These are phyloP conservation scores for Synergus umbraculus DNA, from an alignment of 2,888 invertebrate species.

Conservation along the genomic window DNA sequence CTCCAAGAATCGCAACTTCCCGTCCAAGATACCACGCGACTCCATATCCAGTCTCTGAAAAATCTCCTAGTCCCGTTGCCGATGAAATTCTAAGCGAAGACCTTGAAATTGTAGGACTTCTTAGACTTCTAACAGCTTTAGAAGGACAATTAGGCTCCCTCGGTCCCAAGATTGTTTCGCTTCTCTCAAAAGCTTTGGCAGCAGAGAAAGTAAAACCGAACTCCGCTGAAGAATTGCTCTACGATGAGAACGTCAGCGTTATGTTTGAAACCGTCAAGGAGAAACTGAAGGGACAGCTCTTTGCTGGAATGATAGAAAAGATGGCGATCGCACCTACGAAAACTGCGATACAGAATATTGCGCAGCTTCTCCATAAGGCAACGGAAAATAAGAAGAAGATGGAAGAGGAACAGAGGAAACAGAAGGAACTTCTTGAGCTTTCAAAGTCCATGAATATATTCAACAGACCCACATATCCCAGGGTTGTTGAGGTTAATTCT, in stretches of 20 bases:
- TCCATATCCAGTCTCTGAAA: constrained; percentile 73
- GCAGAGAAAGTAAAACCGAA: constrained; percentile 86
- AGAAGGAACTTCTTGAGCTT: constrained; percentile 66
- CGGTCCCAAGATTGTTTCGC: constrained; percentile 87
- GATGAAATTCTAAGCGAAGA: constrained; percentile 71
- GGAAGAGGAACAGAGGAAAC: constrained; percentile 73
- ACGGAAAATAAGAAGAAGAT: constrained; percentile 78
- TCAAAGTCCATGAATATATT: constrained; percentile 60
- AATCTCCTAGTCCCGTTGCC: constrained; percentile 66
- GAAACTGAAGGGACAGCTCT: constrained; percentile 88
- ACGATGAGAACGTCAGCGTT: constrained; percentile 86
- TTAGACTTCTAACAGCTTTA: constrained; percentile 87
- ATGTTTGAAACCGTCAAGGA: constrained; percentile 91
- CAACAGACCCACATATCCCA: constrained; percentile 61
- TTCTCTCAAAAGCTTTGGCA: constrained; percentile 87
- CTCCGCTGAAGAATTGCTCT: constrained; percentile 86
- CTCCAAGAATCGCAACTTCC: constrained; percentile 48
- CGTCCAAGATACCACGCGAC: constrained; percentile 63
- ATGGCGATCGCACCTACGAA: constrained; percentile 85
- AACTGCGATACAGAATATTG: constrained; percentile 87
- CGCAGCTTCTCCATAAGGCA: constrained; percentile 85
- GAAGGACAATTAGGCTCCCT: constrained; percentile 91
- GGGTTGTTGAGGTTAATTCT: constrained; percentile 61
- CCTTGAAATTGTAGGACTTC: constrained; percentile 77
- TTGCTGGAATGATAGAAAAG: constrained; percentile 83